Conservation (phyloP, 1,140 invertebrate genomes). For the Wasmannia auropunctata region DNA sequence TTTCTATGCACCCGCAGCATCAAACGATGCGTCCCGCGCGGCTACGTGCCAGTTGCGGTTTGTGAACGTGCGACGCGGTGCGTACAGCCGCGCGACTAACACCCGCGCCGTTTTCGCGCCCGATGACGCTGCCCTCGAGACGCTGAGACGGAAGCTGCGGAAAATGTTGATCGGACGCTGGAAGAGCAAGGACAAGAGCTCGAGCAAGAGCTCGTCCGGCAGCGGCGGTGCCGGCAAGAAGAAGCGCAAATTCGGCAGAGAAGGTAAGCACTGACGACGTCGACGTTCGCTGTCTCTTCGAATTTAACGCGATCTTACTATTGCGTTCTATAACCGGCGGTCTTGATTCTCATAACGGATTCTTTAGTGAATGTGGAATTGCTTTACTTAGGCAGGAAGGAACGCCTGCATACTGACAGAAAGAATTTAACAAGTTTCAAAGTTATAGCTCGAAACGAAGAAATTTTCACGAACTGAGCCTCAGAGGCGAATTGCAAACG, state of each 20-base stretch:
- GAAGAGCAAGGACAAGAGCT: constrained; percentile 87
- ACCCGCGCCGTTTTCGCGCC: neutral
- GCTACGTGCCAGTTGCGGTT: neutral
- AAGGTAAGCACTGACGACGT: constrained; percentile 79
- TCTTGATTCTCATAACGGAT: too few relatives aligned
- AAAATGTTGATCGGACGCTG: constrained; percentile 86
- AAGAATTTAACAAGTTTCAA: neutral
- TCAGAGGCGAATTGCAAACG: neutral
- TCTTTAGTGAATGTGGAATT: neutral
- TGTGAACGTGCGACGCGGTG: constrained; percentile 43
- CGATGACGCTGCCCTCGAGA: constrained; percentile 50
- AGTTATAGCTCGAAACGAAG: neutral
- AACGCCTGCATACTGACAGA: neutral
- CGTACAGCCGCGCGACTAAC: constrained; percentile 13
- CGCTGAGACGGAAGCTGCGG: constrained; percentile 59
- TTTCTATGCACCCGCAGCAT: constrained; percentile 16
- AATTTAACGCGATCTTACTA: neutral
- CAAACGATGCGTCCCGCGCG: constrained; percentile 30
- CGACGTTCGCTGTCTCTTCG: neutral
- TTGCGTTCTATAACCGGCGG: too few relatives aligned
- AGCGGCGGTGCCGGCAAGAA: constrained; percentile 83
- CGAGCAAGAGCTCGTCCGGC: constrained; percentile 83
- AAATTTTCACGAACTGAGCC: neutral
- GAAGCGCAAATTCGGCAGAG: constrained; percentile 86
- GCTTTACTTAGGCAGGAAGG: neutral